phyloP scores from a whole-genome alignment of 1,140 invertebrate genomes.

The Leptestheria dahalacensis region DNA sequence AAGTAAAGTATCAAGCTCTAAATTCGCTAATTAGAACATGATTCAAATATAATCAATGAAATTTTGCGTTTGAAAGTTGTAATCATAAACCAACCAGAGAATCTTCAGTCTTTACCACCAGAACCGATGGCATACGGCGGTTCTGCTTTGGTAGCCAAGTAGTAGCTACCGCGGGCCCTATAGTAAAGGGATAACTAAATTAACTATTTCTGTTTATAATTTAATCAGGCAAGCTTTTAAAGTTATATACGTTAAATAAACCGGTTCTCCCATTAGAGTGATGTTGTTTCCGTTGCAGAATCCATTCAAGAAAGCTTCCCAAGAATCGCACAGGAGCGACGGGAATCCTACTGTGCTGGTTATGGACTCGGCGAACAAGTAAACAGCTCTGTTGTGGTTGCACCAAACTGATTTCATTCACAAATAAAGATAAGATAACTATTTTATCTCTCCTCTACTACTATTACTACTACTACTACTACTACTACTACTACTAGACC shows the following conservation, averaged over 20 bases:
- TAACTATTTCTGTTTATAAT: neutral
- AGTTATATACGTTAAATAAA: conserved; percentile 7
- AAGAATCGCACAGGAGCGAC: conserved; percentile 40
- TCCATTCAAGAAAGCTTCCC: neutral
- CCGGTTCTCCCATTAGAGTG: conserved; percentile 4
- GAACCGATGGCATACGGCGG: conserved; percentile 12
- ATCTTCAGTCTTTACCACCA: no score
- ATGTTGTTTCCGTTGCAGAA: neutral
- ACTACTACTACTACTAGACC: neutral
- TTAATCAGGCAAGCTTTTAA: neutral
- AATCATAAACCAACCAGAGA: no score
- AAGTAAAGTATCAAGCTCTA: no score
- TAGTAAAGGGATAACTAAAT: neutral
- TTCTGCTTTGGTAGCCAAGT: conserved; percentile 6
- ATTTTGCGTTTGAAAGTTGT: no score
- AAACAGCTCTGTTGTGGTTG: conserved; percentile 46
- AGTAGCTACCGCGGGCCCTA: conserved; percentile 7
- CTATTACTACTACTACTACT: neutral
- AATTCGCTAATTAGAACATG: no score
- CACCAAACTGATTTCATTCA: no score
- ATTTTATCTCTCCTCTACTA: neutral
- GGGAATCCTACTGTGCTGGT: conserved; percentile 46
- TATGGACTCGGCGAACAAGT: conserved; percentile 60
- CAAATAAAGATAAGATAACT: neutral
- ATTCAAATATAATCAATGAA: no score